Percentiles rank a stretch among this genome's conserved stretches.
phyloP scores from a whole-genome alignment of 2,113 vertebrate species.

The Rhizomys pruinosus region DNA sequence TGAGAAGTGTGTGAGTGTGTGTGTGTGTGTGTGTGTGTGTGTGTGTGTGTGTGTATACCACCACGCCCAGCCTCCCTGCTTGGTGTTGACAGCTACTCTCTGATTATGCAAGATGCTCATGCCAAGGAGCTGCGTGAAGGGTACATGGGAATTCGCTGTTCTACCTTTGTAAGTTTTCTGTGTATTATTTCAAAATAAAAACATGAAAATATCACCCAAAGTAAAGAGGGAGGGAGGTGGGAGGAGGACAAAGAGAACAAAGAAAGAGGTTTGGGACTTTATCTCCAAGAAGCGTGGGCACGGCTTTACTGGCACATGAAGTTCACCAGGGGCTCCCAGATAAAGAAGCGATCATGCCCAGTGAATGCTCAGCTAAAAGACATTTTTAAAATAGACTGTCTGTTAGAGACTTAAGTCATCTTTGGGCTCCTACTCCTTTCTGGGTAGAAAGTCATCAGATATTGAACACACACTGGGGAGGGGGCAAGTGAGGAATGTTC shows the following conservation, averaged over 20 bases:
- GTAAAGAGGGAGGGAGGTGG: background rate
- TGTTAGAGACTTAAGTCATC: background rate
- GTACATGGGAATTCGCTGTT: background rate
- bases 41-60: no score
- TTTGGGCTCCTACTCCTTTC: background rate
- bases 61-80: no score
- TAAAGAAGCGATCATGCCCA: background rate
- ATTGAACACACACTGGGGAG: background rate
- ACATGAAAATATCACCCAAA: background rate
- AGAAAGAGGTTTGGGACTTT: background rate
- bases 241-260: background rate
- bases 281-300: background rate
- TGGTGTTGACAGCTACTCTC: background rate
- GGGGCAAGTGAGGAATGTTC: background rate
- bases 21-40: no score
- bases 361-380: background rate
- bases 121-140: no score
- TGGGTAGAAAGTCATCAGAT: background rate
- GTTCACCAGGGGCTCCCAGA: background rate
- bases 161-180: slow-evolving; percentile 1
- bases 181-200: slow-evolving; percentile 21
- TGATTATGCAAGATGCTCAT: accelerated
- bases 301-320: background rate
- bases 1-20: no score
- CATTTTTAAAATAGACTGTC: background rate